Evolutionary conservation across 2,113 vertebrate species (phyloP).

Genomic region (Hippocampus guttulatus): DNA sequence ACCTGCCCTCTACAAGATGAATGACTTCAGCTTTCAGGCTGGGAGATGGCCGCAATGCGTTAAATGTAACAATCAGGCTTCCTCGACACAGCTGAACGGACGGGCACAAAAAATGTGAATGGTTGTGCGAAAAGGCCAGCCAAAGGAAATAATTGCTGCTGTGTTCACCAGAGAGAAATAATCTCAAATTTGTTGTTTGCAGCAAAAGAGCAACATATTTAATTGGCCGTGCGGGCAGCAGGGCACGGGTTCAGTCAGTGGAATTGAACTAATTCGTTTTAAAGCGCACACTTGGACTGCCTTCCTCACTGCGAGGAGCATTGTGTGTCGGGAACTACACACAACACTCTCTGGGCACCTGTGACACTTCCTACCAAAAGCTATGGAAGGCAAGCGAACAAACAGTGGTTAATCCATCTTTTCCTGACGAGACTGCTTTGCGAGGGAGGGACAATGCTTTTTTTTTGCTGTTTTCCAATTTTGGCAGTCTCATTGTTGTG

Average conservation of each 20-base stretch:
- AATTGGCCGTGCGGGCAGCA: constrained; percentile 25
- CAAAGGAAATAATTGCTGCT: constrained; percentile 51
- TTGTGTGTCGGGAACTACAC: background rate
- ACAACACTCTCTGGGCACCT: background rate
- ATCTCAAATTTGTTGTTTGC: constrained; percentile 42
- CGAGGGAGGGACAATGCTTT: background rate
- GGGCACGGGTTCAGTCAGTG: constrained; percentile 18
- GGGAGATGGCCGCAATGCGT: constrained; percentile 42
- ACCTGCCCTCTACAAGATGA: constrained; percentile 55
- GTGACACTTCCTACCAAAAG: background rate
- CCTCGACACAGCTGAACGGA: constrained; percentile 38
- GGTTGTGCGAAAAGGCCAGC: constrained; percentile 47
- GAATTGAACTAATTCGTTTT: constrained; percentile 33
- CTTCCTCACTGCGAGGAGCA: background rate
- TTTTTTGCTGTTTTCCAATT: background rate
- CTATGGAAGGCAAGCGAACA: background rate
- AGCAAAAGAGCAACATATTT: constrained; percentile 34
- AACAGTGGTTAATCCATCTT: background rate
- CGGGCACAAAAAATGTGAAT: constrained; percentile 43
- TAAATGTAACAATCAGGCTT: constrained; percentile 45
- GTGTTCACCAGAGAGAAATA: constrained; percentile 47
- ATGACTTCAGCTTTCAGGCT: constrained; percentile 34
- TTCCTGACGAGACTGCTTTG: background rate
- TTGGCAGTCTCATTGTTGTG: background rate
- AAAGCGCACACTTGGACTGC: constrained; percentile 1